phyloP scores from a whole-genome alignment of 2,888 invertebrate species.

The Ischnus inquisitorius region DNA sequence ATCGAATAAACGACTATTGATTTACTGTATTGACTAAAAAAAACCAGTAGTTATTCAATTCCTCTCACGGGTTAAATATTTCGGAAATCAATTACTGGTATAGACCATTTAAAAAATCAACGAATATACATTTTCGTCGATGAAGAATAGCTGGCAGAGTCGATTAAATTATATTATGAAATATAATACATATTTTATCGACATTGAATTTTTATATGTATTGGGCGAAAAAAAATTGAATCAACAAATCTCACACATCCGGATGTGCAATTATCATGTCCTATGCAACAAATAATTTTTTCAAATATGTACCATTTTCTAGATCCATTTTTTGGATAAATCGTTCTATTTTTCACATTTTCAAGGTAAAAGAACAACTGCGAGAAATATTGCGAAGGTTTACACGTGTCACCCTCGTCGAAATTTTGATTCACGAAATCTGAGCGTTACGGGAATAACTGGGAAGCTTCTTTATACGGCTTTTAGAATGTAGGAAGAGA shows the following conservation, averaged over 20 bases:
- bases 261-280: background rate
- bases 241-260: background rate
- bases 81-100: too few relatives aligned
- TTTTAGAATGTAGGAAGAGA: slow-evolving; percentile 47
- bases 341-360: background rate
- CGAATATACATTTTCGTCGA: background rate
- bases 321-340: background rate
- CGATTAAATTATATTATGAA: background rate
- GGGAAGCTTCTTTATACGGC: slow-evolving; percentile 40
- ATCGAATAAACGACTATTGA: background rate
- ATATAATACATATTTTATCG: background rate
- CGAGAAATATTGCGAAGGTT: background rate
- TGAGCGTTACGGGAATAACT: background rate
- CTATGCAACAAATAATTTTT: background rate
- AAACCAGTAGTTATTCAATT: too few relatives aligned
- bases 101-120: too few relatives aligned
- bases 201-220: background rate
- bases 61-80: too few relatives aligned
- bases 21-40: background rate
- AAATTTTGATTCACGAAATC: background rate
- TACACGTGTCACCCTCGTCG: background rate
- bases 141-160: background rate
- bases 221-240: background rate
- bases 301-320: background rate
- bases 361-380: background rate